Base-by-base conservation (phyloP, 2,113 vertebrate species). In the Psephotus haematonotus region DNA sequence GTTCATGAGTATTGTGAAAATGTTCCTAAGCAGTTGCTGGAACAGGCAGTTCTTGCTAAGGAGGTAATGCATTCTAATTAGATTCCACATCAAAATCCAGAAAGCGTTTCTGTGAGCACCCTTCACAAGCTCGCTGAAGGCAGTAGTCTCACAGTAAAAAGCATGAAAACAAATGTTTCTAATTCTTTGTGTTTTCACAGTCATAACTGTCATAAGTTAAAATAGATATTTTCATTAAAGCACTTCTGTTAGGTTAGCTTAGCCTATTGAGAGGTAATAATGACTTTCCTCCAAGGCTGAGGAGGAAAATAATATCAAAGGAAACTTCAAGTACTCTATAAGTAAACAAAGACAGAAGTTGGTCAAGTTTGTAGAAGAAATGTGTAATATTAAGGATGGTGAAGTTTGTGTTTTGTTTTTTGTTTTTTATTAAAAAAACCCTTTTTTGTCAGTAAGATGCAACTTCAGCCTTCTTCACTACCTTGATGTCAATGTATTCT, bases 201-300 rank as follows among this genome's bases (percentile, higher is more conserved):
- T 95, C 88, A 79, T 90, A 96, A 78, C 76, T 92, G 88, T 86
- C 78, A 91, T 28, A 81, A 31, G 46, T 71, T 92, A 86, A 96
- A 96, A 84, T 9, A 81, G 68, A 71, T 83, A 50, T 71, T 95
- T 94, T 76, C 72, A 84, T 93, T 96, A 96, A 19, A 60, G 35
- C 11, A 17, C 43, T 92, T 81, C 46, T 44, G 84, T 94, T 86
- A 71, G 55, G 55, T 90, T 95, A 86, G 25, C 63, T 62, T 89
- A 70, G 25, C 52, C 68, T 92, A 85, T 59, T 83, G 82, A 78
- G 82, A 83, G 41, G 29, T 78, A 88, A 37, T 88, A 46, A 92
- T 68, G 59, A 90, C 76, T 88, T 93, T 67, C 4, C 14, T 88
- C 47, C 11, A 60, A 86, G 72, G 35, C 80, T 55, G 47, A 86